These are phyloP conservation scores for Trachemys scripta DNA, from an alignment of 2,113 vertebrate species.

Conservation along the genomic window DNA sequence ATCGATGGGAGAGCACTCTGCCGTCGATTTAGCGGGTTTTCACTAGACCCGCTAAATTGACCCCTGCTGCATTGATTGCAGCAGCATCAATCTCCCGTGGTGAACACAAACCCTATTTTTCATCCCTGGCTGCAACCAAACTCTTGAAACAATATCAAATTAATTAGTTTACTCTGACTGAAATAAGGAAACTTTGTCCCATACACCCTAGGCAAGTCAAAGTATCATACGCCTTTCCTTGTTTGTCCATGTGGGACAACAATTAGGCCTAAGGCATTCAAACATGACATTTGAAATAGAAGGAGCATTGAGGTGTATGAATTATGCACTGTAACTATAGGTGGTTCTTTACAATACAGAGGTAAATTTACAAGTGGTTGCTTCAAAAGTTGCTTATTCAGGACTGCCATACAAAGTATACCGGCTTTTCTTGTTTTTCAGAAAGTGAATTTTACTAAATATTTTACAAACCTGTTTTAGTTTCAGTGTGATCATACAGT, in stretches of 20 bases:
- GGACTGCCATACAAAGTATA: not conserved
- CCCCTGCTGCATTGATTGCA: too few species aligned
- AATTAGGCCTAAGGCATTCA: slow-evolving; percentile 59
- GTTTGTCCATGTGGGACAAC: slow-evolving; percentile 58
- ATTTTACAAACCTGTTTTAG: not conserved
- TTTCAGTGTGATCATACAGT: not conserved
- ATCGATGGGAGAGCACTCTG: too few species aligned
- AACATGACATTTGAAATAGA: slow-evolving; percentile 60
- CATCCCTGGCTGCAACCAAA: slow-evolving; percentile 2
- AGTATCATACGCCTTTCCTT: slow-evolving; percentile 13
- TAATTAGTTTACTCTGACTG: slow-evolving; percentile 42
- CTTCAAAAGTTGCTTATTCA: not conserved
- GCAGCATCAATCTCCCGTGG: too few species aligned
- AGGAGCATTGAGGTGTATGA: slow-evolving; percentile 24
- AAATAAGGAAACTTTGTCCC: slow-evolving; percentile 64
- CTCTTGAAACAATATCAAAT: slow-evolving; percentile 50
- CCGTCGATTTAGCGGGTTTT: too few species aligned
- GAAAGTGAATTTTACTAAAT: not conserved
- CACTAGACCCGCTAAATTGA: too few species aligned
- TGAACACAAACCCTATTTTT: not conserved
- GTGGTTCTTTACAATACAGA: slow-evolving; percentile 32
- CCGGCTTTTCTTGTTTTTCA: not conserved
- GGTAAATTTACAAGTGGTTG: slow-evolving; percentile 29
- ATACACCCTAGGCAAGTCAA: slow-evolving; percentile 9
- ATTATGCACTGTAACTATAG: not conserved